Base-by-base conservation (phyloP, 2,797 vertebrate genomes). In the Remorina albescens region DNA sequence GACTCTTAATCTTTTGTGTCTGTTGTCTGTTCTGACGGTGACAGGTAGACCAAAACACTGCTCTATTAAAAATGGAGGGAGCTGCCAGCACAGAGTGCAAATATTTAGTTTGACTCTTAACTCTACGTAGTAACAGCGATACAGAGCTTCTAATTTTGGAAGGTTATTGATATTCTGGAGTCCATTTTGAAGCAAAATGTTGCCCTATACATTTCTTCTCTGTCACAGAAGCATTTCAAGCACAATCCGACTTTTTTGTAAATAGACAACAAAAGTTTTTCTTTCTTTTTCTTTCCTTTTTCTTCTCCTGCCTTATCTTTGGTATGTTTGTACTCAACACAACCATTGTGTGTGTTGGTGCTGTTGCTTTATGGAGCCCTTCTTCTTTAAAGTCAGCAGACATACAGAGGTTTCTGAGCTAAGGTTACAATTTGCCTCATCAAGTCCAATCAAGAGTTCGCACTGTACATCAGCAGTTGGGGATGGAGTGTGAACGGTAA, bases 401-500 rank as follows among this genome's bases (percentile, higher is more conserved):
- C n/a, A n/a, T n/a, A n/a, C n/a, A n/a, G n/a, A n/a, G 8, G 30
- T 58, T 46, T 68, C 5, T 1, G 12, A 34, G 36, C 10, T 41
- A 41, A 21, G n/a, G 11, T 53, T 50, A 4, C 36, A 30, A 54
- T 47, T 1, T 44, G 25, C 4, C 59, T 23, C 0, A n/a, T 6
- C 30, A 30, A 30, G 30, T 3, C 30, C 30, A 74, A 42, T 23
- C n/a, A 18, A 63, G 47, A n/a, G 8, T 51, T 39, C 6, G 36
- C 1, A n/a, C 15, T 10, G 36, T 1, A n/a, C 15, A 51, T 11
- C 34, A 56, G 19, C 11, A 58, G 55, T 18, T 34, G 39, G 11
- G 36, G 42, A 68, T 18, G 28, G 30, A 55, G 44, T 41, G 39
- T 68, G 71, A 76, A 57, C 46, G 47, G 41, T 39, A 64, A 56